Base-by-base conservation (phyloP, 2,113 vertebrate genomes). In the Scomber japonicus region DNA sequence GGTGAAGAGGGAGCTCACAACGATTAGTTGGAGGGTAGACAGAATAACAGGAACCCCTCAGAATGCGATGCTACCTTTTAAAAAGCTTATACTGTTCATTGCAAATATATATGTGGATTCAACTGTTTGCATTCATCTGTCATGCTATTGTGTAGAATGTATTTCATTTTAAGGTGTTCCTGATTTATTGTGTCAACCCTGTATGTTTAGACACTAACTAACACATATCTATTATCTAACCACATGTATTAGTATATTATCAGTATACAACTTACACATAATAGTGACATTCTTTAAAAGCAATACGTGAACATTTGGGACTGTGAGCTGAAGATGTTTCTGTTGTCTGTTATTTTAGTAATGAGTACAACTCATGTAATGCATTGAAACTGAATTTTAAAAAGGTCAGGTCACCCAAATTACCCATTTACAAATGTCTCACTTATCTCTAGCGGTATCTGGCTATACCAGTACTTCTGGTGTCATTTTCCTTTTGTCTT, bases 271-370 rank as follows among this genome's bases (percentile, higher is more conserved):
- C 24, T 14, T 14, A 64, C 49, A 44, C 14, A 61, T 31, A 30
- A 15, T 15, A 19, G 4, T 1, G 0, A 19, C 35, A 2, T 17
- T 17, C 5, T 40, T 40, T 1, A 9, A 40, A 40, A 40, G 35
- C 35, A 40, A 40, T 8, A 40, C 31, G 6, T 35, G 6, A 3
- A 35, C 3, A 35, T 35, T 35, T 35, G 35, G 35, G 35, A 35
- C 35, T 35, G 49, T 55, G 51, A 65, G 53, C 51, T 46, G 31
- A 49, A 69, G 46, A 31, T 50, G 51, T 56, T 44, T 63, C 49
- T 80, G 71, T 82, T 76, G 72, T 4, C 0, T 11, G 48, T 44
- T 40, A 7, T 9, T 40, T 40, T 40, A 40, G 35, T 27, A 40
- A 40, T 40, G 35, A 9, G 1, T 40, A 9, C 35, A 40, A 8